phyloP scores from a whole-genome alignment of 2,888 invertebrate genomes.

The Hylaea fasciaria region DNA sequence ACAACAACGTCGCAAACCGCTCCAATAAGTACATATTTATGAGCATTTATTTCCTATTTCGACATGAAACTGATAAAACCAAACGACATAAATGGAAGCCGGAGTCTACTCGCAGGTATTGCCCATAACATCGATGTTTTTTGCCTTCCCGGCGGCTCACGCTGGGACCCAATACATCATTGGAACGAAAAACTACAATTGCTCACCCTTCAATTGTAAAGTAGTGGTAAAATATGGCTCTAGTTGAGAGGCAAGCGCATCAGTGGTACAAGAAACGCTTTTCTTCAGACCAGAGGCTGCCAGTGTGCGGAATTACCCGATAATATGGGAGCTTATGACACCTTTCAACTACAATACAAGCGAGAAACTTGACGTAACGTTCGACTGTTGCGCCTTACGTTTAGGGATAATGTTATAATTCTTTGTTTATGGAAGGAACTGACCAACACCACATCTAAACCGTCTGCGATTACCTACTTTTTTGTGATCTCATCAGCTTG shows the following conservation, averaged over 20 bases:
- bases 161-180: constrained; percentile 14
- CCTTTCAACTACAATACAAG: too few relatives aligned
- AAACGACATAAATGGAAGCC: constrained; percentile 12
- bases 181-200: constrained; percentile 18
- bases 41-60: constrained; percentile 13
- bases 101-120: constrained; percentile 17
- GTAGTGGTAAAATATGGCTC: constrained; percentile 14
- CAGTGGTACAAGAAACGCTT: constrained; percentile 4
- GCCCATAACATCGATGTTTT: constrained; percentile 16
- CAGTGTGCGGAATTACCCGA: constrained; percentile 1
- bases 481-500: too few relatives aligned
- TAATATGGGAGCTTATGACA: neutral
- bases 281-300: constrained; percentile 8
- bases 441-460: too few relatives aligned
- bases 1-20: constrained; percentile 1
- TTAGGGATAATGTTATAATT: too few relatives aligned
- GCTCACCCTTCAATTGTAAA: constrained; percentile 13
- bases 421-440: too few relatives aligned
- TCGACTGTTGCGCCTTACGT: too few relatives aligned
- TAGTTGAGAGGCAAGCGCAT: constrained; percentile 1
- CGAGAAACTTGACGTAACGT: too few relatives aligned
- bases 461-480: too few relatives aligned
- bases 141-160: constrained; percentile 10
- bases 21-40: constrained; percentile 20
- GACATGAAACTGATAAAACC: constrained; percentile 6